Base-by-base conservation (phyloP, 2,113 vertebrate species). In the Pelecanus crispus region DNA sequence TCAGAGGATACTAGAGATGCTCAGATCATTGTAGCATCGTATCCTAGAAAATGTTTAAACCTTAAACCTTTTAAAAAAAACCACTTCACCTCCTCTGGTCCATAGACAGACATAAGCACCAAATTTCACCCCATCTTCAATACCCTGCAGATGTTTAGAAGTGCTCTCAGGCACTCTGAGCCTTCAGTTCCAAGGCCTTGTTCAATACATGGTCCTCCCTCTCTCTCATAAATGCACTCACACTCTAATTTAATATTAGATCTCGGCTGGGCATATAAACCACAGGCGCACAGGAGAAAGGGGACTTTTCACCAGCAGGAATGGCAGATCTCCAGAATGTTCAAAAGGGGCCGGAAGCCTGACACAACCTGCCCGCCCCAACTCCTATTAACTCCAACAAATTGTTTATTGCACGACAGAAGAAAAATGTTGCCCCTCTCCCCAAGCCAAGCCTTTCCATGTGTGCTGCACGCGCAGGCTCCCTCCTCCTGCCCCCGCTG, bases 331-430 rank as follows among this genome's bases (percentile, higher is more conserved):
- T 96, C 96, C 96, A 97, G 93, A 75, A 53, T 31, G 95, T 87
- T 94, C 93, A 95, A 95, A 96, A 81, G 85, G 42, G 72, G 78
- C 94, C 90, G 85, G 95, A 97, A 97, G 86, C 75, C 80, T 22
- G 25, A 53, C 72, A 50, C 77, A 86, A 81, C 66, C 75, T 7
- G 2, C 80, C 90, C 77, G 49, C 92, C 94, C 93, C 94, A 87
- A 81, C 83, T 96, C 93, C 95, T 92, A 95, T 97, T 97, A 98
- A 97, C 78, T 93, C 92, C 96, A 97, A 97, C 93, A 93, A 97
- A 98, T 96, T 96, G 97, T 97, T 97, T 98, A 97, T 95, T 96
- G 97, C 96, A 97, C 91, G 95, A 94, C 90, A 93, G 75, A 96
- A 95, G 94, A 95, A 96, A 96, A 91, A 88, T 3, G 66, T 50